phyloP scores from a whole-genome alignment of 1,140 invertebrate genomes.

The Drosophila sturtevanti region DNA sequence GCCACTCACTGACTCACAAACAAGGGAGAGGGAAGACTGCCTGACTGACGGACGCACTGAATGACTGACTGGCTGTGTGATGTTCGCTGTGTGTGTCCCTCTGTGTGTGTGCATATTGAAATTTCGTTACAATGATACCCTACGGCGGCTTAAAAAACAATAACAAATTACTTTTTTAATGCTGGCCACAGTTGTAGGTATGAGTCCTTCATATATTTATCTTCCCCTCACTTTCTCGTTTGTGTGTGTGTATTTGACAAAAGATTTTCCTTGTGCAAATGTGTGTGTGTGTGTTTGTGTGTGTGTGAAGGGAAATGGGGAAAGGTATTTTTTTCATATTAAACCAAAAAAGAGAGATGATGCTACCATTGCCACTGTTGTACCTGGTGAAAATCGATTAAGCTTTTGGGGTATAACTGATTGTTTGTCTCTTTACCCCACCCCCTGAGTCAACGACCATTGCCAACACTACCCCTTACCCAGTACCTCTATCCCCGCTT shows the following conservation, averaged over 20 bases:
- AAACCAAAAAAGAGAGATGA: constrained; percentile 31
- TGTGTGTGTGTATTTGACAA: constrained; percentile 10
- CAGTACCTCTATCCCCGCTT: constrained; percentile 1
- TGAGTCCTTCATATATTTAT: constrained; percentile 18
- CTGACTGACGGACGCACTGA: neutral
- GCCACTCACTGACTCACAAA: constrained; percentile 41
- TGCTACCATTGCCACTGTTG: constrained; percentile 20
- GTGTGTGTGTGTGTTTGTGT: constrained; percentile 25
- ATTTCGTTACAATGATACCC: constrained; percentile 57
- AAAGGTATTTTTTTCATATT: constrained; percentile 56
- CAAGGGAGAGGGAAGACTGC: too few species aligned
- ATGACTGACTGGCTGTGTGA: neutral
- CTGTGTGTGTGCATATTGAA: constrained; percentile 39
- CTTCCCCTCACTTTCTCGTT: neutral
- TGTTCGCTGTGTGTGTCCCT: neutral
- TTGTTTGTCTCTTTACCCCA: constrained; percentile 38
- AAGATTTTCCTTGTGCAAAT: constrained; percentile 7
- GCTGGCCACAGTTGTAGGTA: constrained; percentile 17
- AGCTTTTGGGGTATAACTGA: constrained; percentile 54
- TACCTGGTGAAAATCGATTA: constrained; percentile 62
- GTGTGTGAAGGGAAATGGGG: constrained; percentile 49
- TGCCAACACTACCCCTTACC: neutral
- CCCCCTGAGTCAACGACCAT: neutral
- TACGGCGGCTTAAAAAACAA: constrained; percentile 55
- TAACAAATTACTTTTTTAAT: constrained; percentile 65